Conservation (phyloP, 2,888 invertebrate species). For the Dysmachus trigonus region DNA sequence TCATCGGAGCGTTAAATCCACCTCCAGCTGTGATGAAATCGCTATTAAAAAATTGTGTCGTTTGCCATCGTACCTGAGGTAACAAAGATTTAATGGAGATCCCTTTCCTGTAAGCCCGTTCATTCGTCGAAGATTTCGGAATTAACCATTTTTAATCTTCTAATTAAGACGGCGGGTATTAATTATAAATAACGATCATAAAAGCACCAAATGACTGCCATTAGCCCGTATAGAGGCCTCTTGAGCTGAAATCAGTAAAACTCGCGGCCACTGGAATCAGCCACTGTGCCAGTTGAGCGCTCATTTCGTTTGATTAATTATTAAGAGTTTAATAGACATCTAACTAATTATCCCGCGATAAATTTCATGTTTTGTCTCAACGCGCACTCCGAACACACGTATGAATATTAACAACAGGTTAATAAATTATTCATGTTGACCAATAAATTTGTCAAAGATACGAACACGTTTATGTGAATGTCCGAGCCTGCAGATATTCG, state of each 20-base stretch:
- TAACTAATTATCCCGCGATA: slow-evolving; percentile 54
- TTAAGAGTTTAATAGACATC: slow-evolving; percentile 54
- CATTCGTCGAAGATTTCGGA: background rate
- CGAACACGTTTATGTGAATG: slow-evolving; percentile 49
- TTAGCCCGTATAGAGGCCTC: background rate
- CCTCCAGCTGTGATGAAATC: background rate
- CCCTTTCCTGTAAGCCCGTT: background rate
- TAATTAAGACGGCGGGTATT: slow-evolving; percentile 18
- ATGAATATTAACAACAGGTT: slow-evolving; percentile 47
- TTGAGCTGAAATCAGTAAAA: slow-evolving; percentile 2
- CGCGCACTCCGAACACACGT: slow-evolving; percentile 30
- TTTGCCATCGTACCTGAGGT: background rate
- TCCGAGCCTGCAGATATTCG: background rate
- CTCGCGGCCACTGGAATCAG: slow-evolving; percentile 6
- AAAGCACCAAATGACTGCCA: slow-evolving; percentile 21
- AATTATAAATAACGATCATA: slow-evolving; percentile 20
- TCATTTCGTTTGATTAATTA: slow-evolving; percentile 51
- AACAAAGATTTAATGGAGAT: background rate
- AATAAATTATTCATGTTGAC: slow-evolving; percentile 54
- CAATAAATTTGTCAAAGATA: slow-evolving; percentile 55
- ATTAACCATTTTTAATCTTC: background rate
- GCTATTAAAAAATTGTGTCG: background rate
- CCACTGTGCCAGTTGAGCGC: background rate
- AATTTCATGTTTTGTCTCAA: slow-evolving; percentile 53
- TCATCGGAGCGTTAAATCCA: background rate